These are phyloP conservation scores for Paralichthys olivaceus DNA, from an alignment of 2,113 vertebrate genomes.

Conservation along the genomic window DNA sequence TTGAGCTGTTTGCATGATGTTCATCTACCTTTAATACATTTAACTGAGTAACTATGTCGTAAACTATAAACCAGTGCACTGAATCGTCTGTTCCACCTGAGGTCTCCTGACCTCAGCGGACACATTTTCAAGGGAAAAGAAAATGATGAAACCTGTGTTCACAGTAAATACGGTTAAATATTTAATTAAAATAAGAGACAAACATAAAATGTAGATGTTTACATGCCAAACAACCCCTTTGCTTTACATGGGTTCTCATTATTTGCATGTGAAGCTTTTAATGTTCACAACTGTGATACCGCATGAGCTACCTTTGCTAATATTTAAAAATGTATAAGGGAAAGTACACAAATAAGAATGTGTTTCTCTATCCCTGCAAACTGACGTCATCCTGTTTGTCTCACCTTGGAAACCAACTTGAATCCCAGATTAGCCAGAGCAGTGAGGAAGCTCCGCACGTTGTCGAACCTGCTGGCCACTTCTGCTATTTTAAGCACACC, in stretches of 20 bases:
- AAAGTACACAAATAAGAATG: neutral
- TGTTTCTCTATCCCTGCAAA: neutral
- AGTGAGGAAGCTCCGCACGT: constrained; percentile 80
- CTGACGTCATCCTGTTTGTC: neutral
- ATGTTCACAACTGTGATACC: too few relatives aligned
- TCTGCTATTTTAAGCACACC: constrained; percentile 92
- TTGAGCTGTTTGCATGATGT: neutral
- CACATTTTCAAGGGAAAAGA: neutral
- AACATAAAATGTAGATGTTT: too few relatives aligned
- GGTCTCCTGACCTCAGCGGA: constrained; percentile 21
- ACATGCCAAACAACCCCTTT: too few relatives aligned
- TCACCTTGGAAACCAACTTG: constrained; percentile 87
- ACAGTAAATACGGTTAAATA: too few relatives aligned
- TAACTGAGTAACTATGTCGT: neutral
- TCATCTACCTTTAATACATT: neutral
- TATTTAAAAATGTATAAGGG: neutral
- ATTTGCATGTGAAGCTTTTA: too few relatives aligned
- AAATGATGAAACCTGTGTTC: neutral
- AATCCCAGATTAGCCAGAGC: constrained; percentile 88
- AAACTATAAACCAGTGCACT: neutral
- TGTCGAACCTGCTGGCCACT: constrained; percentile 92
- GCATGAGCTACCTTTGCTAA: neutral
- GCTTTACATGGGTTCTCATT: too few relatives aligned
- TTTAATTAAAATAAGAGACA: too few relatives aligned
- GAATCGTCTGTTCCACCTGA: neutral